A percentile compares a stretch with the other conserved stretches of the same genome.
Conservation (phyloP, 2,888 invertebrate genomes). For the Autographa gamma region DNA sequence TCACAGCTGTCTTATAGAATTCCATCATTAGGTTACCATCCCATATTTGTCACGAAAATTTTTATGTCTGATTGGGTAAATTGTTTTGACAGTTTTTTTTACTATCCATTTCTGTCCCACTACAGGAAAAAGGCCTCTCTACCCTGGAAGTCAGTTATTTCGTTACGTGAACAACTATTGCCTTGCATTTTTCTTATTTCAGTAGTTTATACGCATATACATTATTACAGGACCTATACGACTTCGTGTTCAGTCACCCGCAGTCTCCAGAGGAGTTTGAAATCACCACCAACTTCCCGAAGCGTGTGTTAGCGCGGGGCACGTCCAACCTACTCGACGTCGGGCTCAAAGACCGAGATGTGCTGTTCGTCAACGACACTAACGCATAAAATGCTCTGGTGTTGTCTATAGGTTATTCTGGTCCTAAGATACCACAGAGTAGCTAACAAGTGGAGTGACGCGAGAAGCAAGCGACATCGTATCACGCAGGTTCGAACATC, state of each 20-base stretch:
- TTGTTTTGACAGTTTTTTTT: too few relatives aligned
- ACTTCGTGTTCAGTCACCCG: slow-evolving; percentile 98
- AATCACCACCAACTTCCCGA: slow-evolving; percentile 98
- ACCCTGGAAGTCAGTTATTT: too few relatives aligned
- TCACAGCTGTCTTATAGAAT: too few relatives aligned
- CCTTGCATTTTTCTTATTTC: too few relatives aligned
- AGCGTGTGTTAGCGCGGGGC: slow-evolving; percentile 93
- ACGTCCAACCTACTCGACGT: slow-evolving; percentile 91
- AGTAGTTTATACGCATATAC: neutral
- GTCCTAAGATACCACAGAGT: slow-evolving; percentile 26
- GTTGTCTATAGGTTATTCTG: slow-evolving; percentile 28
- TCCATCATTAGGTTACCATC: too few relatives aligned
- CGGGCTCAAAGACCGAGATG: slow-evolving; percentile 96
- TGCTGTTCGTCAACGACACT: slow-evolving; percentile 97
- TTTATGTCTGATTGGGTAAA: too few relatives aligned
- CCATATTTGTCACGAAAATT: too few relatives aligned
- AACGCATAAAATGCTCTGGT: slow-evolving; percentile 90
- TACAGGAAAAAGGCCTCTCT: too few relatives aligned
- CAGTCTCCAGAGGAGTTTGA: slow-evolving; percentile 97
- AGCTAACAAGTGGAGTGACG: slow-evolving; percentile 20
- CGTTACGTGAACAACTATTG: too few relatives aligned
- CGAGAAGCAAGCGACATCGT: neutral
- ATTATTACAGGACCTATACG: slow-evolving; percentile 94
- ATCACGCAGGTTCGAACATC: neutral
- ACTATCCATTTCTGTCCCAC: too few relatives aligned